A percentile compares a stretch with the other conserved stretches of the same genome.
Evolutionary conservation across 2,113 vertebrate genomes (phyloP).

Genomic region (Hymenochirus boettgeri): DNA sequence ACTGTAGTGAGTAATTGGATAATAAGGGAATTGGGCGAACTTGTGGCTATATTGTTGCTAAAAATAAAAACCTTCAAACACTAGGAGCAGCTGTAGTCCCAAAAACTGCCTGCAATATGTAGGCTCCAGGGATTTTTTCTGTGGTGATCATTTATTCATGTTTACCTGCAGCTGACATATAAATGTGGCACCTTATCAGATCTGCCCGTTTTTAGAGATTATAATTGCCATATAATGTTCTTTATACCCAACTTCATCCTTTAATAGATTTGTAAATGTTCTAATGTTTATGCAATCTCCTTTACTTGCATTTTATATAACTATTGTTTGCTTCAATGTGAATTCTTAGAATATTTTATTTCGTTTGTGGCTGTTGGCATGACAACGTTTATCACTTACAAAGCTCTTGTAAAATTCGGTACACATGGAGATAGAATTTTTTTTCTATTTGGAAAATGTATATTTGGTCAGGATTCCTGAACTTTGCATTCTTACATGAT

Average conservation of each 20-base stretch:
- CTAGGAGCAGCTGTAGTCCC: neutral
- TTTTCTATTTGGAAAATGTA: too few relatives aligned
- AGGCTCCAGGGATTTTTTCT: neutral
- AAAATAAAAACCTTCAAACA: neutral
- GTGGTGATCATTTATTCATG: neutral
- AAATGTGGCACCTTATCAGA: neutral
- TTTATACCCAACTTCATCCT: too few relatives aligned
- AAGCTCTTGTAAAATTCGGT: too few relatives aligned
- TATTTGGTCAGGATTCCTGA: too few relatives aligned
- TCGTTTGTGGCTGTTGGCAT: conserved; percentile 54
- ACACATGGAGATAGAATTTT: too few relatives aligned
- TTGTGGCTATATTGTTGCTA: neutral
- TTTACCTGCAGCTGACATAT: neutral
- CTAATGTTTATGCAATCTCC: too few relatives aligned
- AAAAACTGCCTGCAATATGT: neutral
- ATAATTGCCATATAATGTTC: too few relatives aligned
- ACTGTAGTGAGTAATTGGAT: neutral
- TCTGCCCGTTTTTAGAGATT: neutral
- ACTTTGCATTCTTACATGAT: too few relatives aligned
- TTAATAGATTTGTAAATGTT: too few relatives aligned
- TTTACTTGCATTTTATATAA: too few relatives aligned
- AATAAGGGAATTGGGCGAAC: neutral
- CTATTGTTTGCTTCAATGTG: too few relatives aligned
- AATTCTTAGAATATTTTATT: neutral
- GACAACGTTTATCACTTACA: conserved; percentile 47